Percentiles rank a stretch among this genome's conserved stretches.
phyloP scores from a whole-genome alignment of 2,888 invertebrate species.

The Polymixis lichenea region DNA sequence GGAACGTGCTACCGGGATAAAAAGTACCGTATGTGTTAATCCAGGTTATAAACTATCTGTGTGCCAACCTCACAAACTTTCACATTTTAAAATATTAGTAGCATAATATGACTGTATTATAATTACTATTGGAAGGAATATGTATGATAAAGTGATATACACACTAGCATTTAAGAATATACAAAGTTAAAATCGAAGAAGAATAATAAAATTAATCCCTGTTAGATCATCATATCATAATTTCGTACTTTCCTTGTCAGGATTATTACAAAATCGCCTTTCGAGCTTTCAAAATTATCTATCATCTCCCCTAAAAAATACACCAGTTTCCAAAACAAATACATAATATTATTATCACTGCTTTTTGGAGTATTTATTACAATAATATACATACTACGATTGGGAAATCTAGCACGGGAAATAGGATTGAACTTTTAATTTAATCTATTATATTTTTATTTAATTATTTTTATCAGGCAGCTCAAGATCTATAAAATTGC shows the following conservation, averaged over 20 bases:
- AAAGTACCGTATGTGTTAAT: too few relatives aligned
- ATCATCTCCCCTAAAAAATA: conserved; percentile 43
- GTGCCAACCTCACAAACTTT: too few relatives aligned
- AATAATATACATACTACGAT: conserved; percentile 56
- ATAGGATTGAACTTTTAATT: neutral
- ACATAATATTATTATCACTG: conserved; percentile 54
- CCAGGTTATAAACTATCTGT: too few relatives aligned
- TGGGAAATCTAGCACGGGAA: conserved; percentile 51
- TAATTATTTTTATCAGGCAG: neutral
- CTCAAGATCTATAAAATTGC: neutral
- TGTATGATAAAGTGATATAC: conserved; percentile 7
- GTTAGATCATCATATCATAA: neutral
- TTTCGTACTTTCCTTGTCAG: neutral
- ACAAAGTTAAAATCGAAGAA: neutral
- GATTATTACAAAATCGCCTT: neutral
- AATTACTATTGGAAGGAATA: conserved; percentile 4
- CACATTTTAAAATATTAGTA: too few relatives aligned
- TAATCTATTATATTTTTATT: neutral
- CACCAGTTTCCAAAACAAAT: conserved; percentile 49
- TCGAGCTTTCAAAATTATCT: neutral
- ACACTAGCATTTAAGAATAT: neutral
- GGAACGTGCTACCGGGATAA: too few relatives aligned
- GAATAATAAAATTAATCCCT: conserved; percentile 8
- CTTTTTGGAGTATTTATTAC: conserved; percentile 57
- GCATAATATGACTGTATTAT: neutral